These are phyloP conservation scores for Nothobranchius kuhntae DNA, from an alignment of 2,113 vertebrate genomes.

Conservation along the genomic window DNA sequence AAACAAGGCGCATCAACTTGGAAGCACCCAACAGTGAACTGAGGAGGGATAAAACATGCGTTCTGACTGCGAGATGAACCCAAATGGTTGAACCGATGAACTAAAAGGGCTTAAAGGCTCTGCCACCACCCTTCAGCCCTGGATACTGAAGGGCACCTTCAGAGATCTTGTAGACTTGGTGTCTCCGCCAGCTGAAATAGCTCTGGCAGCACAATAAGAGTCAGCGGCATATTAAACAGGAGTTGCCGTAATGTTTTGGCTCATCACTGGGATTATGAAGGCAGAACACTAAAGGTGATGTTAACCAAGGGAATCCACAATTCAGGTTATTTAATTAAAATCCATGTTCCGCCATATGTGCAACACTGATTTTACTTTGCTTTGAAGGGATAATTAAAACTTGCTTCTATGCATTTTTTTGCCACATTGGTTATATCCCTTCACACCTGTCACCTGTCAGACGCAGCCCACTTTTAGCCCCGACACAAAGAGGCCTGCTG, in stretches of 20 bases:
- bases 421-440: neutral
- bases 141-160: slow-evolving; percentile 16
- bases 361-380: neutral
- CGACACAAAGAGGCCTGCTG: slow-evolving; percentile 25
- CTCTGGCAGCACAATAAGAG: slow-evolving; percentile 1
- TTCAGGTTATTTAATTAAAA: neutral
- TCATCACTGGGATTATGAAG: slow-evolving; percentile 3
- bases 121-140: neutral
- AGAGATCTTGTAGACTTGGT: neutral
- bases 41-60: neutral
- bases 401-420: neutral
- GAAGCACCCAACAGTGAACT: neutral
- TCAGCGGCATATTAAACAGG: neutral
- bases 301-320: neutral
- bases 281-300: neutral
- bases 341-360: neutral
- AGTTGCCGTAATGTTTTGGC: slow-evolving; percentile 13
- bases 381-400: neutral
- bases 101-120: slow-evolving; percentile 1
- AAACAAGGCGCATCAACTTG: neutral
- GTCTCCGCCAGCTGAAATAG: neutral
- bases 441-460: slow-evolving; percentile 18
- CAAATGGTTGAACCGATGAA: neutral
- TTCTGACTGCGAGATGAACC: neutral
- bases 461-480: slow-evolving; percentile 1